Conservation (phyloP, 2,797 vertebrate genomes). For the Melanitta fusca region DNA sequence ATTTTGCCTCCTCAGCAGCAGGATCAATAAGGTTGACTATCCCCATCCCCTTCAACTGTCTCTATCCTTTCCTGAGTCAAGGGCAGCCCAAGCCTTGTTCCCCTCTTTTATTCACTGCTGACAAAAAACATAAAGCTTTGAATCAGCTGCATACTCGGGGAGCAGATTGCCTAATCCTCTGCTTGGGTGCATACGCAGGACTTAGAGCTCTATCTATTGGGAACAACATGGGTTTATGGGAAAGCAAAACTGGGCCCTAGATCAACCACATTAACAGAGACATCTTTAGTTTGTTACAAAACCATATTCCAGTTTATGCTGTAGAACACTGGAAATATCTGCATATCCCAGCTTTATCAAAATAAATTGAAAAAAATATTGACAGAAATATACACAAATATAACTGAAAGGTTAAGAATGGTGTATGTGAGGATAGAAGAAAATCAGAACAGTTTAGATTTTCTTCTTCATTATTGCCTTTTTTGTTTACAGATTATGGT, state of each 20-base stretch:
- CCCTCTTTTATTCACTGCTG: neutral
- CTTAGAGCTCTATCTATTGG: neutral
- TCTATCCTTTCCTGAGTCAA: neutral
- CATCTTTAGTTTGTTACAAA: neutral
- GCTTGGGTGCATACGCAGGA: neutral
- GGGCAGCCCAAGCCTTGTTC: neutral
- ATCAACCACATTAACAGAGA: neutral
- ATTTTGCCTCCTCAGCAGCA: neutral
- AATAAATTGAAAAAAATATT: neutral
- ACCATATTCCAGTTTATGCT: neutral
- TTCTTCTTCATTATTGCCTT: neutral
- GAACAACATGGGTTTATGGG: neutral
- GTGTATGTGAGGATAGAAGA: neutral
- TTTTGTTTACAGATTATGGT: neutral
- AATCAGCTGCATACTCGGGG: too few species aligned
- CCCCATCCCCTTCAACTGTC: neutral
- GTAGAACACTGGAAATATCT: neutral
- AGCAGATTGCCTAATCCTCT: neutral
- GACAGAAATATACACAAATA: neutral
- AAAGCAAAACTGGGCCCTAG: neutral
- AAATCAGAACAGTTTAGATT: neutral
- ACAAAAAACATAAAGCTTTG: neutral
- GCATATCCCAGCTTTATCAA: neutral
- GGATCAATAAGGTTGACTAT: neutral
- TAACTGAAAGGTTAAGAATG: neutral